phyloP scores from a whole-genome alignment of 2,113 vertebrate species.

The Rhizomys pruinosus region DNA sequence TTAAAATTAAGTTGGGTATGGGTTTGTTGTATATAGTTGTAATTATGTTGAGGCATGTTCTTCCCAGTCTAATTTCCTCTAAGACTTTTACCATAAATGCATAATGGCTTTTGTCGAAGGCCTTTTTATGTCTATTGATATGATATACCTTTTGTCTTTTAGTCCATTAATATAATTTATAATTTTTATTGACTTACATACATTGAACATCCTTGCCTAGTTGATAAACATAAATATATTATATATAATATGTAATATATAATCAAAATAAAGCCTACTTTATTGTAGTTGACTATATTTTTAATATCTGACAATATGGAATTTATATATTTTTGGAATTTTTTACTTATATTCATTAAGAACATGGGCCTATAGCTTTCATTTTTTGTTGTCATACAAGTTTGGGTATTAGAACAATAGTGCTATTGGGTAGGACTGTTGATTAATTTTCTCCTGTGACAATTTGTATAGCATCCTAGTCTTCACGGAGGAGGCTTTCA shows the following conservation, averaged over 20 bases:
- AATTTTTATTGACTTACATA: background rate
- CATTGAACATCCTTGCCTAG: too few species aligned
- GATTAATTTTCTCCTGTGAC: too few species aligned
- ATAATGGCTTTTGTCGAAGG: background rate
- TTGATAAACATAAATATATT: too few species aligned
- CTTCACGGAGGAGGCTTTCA: too few species aligned
- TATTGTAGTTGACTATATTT: background rate
- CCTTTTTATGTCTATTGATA: background rate
- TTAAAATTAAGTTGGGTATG: background rate
- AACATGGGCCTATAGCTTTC: background rate
- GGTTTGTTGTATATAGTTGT: background rate
- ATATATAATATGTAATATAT: too few species aligned
- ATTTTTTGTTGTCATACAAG: background rate
- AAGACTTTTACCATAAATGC: background rate
- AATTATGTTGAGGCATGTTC: background rate
- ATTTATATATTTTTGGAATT: background rate
- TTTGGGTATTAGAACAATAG: background rate
- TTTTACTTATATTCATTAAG: background rate
- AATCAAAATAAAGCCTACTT: background rate
- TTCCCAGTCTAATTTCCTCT: background rate
- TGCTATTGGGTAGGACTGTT: too few species aligned
- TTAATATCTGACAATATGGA: background rate
- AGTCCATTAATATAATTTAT: background rate
- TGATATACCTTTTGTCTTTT: background rate
- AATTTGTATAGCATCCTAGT: too few species aligned